These are phyloP conservation scores for Aphaenogaster rudis DNA, from an alignment of 1,140 invertebrate genomes.

Conservation along the genomic window DNA sequence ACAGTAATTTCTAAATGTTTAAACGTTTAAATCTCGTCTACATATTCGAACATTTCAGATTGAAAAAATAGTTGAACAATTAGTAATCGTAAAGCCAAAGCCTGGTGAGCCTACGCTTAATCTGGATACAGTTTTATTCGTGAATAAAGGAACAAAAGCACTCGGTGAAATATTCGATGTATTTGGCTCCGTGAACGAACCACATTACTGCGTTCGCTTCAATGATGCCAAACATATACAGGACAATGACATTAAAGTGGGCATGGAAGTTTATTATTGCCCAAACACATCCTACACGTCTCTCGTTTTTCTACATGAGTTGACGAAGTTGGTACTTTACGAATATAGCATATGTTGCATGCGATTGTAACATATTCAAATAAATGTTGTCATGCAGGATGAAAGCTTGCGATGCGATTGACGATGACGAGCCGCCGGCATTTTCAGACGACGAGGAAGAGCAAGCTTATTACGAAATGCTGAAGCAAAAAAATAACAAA, in stretches of 20 bases:
- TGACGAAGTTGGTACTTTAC: constrained; percentile 89
- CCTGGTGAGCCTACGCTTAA: constrained; percentile 91
- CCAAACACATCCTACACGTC: constrained; percentile 91
- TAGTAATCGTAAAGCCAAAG: constrained; percentile 83
- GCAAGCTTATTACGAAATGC: constrained; percentile 83
- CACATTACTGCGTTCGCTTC: constrained; percentile 94
- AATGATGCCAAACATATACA: constrained; percentile 92
- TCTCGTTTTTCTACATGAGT: constrained; percentile 91
- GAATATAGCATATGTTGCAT: background rate
- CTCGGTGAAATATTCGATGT: constrained; percentile 96
- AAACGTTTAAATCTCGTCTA: background rate
- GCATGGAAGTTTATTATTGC: constrained; percentile 93
- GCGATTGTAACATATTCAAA: constrained; percentile 8
- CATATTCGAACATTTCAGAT: constrained; percentile 73
- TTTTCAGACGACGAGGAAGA: constrained; percentile 97
- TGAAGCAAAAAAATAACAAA: constrained; percentile 77
- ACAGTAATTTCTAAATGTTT: constrained; percentile 31
- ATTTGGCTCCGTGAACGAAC: constrained; percentile 93
- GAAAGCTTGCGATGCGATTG: constrained; percentile 94
- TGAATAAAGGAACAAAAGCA: constrained; percentile 91
- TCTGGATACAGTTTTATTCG: constrained; percentile 94
- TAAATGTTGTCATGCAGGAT: constrained; percentile 87
- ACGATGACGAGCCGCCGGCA: constrained; percentile 95
- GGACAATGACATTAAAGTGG: constrained; percentile 89
- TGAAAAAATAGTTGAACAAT: constrained; percentile 83